Base-by-base conservation (phyloP, 2,797 vertebrate species). In the Bovichtus variegatus region DNA sequence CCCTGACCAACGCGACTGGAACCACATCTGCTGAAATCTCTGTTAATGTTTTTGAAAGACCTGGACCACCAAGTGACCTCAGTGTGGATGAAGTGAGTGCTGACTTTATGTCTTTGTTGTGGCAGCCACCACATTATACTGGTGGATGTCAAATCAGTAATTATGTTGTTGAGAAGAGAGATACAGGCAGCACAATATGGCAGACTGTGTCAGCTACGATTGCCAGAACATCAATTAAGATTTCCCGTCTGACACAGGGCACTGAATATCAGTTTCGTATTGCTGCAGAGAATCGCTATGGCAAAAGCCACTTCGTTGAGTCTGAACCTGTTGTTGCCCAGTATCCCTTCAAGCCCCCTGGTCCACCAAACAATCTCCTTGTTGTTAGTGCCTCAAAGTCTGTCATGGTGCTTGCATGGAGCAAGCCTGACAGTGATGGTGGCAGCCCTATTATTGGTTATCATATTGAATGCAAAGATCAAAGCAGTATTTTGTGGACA, bases 71-170 rank as follows among this genome's bases (percentile, higher is more conserved):
- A 74, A 94, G 91, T 77, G 94, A 96, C 61, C 88, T 99, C 69
- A 93, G 49, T 80, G 91, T 98, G 77, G 97, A 98, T 85, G 97
- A 98, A 86, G 91, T 99, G 85, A 99, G 97, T 82, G 96, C 96
- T 80, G 97, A 99, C 83, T 98, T 94, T 87, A 85, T 97, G 87
- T 96, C 94, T 76, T 88, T 99, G 73, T 98, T 96, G 82, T 99
- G 98, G 98, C 95, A 96, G 89, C 94, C 96, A 72, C 98, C 98
- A 74, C 91, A 91, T 69, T 98, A 99, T 83, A 96, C 96, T 71
- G 98, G 98, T 31, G 98, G 98, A 41, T 99, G 97, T 92, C 95
- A 98, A 90, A 98, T 99, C 83, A 97, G 95, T 86, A 99, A 99
- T 90, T 99, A 99, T 80, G 92, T 97, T 31, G 97, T 99, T 83